Evolutionary conservation across 2,888 invertebrate species (phyloP).

Genomic region (Drosophila falleni): DNA sequence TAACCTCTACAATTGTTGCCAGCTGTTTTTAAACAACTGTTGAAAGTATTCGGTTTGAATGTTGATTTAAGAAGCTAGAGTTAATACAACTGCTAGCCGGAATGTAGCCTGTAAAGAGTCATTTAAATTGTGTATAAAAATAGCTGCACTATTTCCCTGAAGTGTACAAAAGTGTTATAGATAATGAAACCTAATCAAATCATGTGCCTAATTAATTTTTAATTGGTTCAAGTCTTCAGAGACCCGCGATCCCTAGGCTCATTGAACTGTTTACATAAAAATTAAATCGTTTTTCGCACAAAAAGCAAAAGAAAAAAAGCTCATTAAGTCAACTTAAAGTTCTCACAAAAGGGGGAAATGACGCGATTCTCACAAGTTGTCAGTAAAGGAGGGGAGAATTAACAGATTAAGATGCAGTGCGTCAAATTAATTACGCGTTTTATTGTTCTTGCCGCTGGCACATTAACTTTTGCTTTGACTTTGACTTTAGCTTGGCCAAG

Average conservation of each 20-base stretch:
- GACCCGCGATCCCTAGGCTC: constrained; percentile 33
- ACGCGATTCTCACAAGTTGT: constrained; percentile 52
- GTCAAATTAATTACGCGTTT: constrained; percentile 73
- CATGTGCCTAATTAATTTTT: constrained; percentile 64
- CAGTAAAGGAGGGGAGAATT: constrained; percentile 30
- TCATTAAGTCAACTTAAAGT: constrained; percentile 67
- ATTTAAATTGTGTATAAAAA: constrained; percentile 7
- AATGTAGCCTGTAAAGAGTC: neutral
- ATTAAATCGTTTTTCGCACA: constrained; percentile 58
- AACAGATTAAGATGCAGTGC: constrained; percentile 67
- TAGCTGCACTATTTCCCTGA: constrained; percentile 10
- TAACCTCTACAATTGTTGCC: neutral
- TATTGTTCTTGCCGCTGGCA: constrained; percentile 46
- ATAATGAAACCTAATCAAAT: constrained; percentile 59
- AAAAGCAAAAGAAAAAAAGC: constrained; percentile 22
- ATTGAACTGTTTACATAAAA: constrained; percentile 69
- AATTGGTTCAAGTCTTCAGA: constrained; percentile 50
- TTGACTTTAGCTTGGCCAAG: constrained; percentile 34
- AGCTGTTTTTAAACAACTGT: constrained; percentile 1
- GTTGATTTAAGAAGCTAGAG: neutral
- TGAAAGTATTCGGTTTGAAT: neutral
- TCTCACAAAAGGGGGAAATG: constrained; percentile 46
- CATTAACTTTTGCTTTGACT: constrained; percentile 34
- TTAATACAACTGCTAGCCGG: neutral
- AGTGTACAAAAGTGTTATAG: neutral